A percentile compares a stretch with the other conserved stretches of the same genome.
These are phyloP conservation scores for Mylabris phalerata DNA, from an alignment of 1,140 invertebrate genomes.

Conservation along the genomic window DNA sequence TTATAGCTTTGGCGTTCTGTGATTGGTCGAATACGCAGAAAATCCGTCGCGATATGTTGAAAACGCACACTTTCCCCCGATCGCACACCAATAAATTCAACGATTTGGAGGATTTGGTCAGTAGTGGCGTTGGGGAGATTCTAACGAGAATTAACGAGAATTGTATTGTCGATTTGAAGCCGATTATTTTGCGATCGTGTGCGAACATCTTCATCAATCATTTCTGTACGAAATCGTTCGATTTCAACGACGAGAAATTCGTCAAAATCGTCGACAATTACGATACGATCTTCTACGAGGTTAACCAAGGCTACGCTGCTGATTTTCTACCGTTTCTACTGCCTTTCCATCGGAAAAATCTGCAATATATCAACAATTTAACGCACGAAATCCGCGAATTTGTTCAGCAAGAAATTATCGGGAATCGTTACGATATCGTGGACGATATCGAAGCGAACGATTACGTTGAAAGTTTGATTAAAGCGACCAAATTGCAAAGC, in stretches of 20 bases:
- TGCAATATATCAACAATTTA: constrained; percentile 57
- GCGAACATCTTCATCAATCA: constrained; percentile 78
- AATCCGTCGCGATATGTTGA: constrained; percentile 65
- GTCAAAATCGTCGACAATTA: constrained; percentile 57
- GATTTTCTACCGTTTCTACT: constrained; percentile 79
- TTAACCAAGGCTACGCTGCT: constrained; percentile 79
- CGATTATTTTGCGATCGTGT: constrained; percentile 55
- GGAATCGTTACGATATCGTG: constrained; percentile 46
- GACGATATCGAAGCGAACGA: constrained; percentile 53
- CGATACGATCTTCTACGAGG: constrained; percentile 82
- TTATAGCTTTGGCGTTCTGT: constrained; percentile 73
- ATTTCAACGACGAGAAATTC: constrained; percentile 56
- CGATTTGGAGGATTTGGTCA: constrained; percentile 53
- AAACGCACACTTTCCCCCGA: constrained; percentile 66
- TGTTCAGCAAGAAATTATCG: constrained; percentile 62
- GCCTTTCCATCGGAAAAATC: constrained; percentile 61
- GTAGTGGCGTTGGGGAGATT: constrained; percentile 35
- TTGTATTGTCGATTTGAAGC: constrained; percentile 49
- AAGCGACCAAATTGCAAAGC: constrained; percentile 48
- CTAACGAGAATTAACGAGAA: constrained; percentile 38
- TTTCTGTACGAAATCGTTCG: constrained; percentile 69
- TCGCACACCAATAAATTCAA: constrained; percentile 60
- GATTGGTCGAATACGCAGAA: constrained; percentile 78
- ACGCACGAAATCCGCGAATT: constrained; percentile 64
- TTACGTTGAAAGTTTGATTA: constrained; percentile 65